Percentiles rank a stretch among this genome's conserved stretches.
These are phyloP conservation scores for Myopa tessellatipennis DNA, from an alignment of 2,888 invertebrate genomes.

Conservation along the genomic window DNA sequence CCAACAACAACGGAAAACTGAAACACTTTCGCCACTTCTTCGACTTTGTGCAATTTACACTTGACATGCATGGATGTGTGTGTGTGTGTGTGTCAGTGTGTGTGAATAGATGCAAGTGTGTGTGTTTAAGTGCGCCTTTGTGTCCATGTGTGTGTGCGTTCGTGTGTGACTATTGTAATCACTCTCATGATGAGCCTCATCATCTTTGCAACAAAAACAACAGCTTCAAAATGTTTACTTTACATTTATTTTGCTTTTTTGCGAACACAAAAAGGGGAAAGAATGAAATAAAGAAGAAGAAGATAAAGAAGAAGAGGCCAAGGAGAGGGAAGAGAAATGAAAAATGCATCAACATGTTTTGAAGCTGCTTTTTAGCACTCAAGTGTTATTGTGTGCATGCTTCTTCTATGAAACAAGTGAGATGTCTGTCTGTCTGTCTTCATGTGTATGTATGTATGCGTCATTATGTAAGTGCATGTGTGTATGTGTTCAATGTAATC, in stretches of 20 bases:
- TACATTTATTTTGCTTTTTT: slow-evolving; percentile 16
- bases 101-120: slow-evolving; percentile 4
- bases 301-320: background rate
- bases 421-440: background rate
- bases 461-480: background rate
- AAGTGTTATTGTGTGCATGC: slow-evolving; percentile 6
- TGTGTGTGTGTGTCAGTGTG: slow-evolving; percentile 23
- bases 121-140: background rate
- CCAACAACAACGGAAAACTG: background rate
- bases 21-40: slow-evolving; percentile 30
- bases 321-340: background rate
- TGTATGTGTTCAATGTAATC: too few relatives aligned
- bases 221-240: slow-evolving; percentile 10
- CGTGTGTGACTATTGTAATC: slow-evolving; percentile 23
- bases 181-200: slow-evolving; percentile 50
- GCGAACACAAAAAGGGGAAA: background rate
- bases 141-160: slow-evolving; percentile 1
- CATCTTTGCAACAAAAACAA: slow-evolving; percentile 39
- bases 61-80: slow-evolving; percentile 30
- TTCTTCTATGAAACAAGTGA: background rate
- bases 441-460: background rate
- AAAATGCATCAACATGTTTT: background rate
- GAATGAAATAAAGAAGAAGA: background rate
- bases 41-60: slow-evolving; percentile 34
- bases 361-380: background rate